A percentile compares a stretch with the other conserved stretches of the same genome.
These are phyloP conservation scores for Dendronephthya gigantea DNA, from an alignment of 64 coral and sea anemone genomes.

Conservation along the genomic window DNA sequence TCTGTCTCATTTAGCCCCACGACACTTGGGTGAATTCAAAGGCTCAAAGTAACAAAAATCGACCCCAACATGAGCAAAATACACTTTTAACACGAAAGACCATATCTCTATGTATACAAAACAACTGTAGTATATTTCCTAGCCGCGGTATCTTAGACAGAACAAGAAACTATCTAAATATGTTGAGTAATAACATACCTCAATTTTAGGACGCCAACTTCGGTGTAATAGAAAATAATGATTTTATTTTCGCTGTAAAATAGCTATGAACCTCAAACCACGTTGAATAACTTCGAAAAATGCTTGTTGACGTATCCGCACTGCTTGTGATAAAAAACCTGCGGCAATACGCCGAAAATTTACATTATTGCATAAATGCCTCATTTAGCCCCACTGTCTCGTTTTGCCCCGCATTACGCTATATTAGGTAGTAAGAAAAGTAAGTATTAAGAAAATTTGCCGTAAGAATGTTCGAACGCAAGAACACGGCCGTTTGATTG, in stretches of 20 bases:
- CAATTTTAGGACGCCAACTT: background rate
- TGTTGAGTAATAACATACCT: constrained; percentile 16
- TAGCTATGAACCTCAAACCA: background rate
- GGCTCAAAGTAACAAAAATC: background rate
- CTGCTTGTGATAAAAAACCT: background rate
- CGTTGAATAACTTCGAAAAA: background rate
- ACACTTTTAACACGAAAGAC: constrained; percentile 1
- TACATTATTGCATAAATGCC: background rate
- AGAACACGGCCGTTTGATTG: too few species aligned
- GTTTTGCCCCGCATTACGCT: too few species aligned
- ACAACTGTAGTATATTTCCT: background rate
- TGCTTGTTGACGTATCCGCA: background rate
- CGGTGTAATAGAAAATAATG: background rate
- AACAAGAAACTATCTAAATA: constrained; percentile 1
- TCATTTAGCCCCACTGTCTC: too few species aligned
- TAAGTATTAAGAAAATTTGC: too few species aligned
- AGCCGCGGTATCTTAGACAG: background rate
- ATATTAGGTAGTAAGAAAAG: too few species aligned
- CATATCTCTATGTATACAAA: background rate
- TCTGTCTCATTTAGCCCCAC: constrained; percentile 1
- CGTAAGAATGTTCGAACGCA: too few species aligned
- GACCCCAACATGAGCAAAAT: background rate
- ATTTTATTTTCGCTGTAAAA: background rate
- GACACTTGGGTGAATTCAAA: background rate
- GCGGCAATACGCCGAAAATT: background rate